Evolutionary conservation across 1,140 invertebrate genomes (phyloP), one percentile per base, ranked within the genome.

Genomic region (Drosophila varians): DNA sequence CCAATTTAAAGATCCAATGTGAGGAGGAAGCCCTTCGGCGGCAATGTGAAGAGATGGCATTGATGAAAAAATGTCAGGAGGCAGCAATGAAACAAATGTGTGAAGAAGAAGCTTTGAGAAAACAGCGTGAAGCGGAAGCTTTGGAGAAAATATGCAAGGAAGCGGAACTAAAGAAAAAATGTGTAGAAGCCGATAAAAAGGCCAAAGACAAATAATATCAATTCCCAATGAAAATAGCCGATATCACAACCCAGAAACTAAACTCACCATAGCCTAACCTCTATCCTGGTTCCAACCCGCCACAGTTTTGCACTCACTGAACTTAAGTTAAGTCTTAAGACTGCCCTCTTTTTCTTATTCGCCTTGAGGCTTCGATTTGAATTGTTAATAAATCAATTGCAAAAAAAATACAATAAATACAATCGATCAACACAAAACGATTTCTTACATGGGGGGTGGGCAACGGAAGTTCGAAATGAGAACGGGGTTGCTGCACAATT

Each of bases 401-500:
- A 21, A 21, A 21, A 21, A 21, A 21, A 21, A 4, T 21, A 21
- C 21, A 21, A 21, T 21, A 21, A 21, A 21, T 2, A 21, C 4
- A 74, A 74, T 77, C 54, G 69, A 77, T 69, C 75, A 62, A 62
- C 53, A 64, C 60, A 54, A 51, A 58, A 61, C 66, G 28, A 45
- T 25, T 47, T 51, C 23, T 65, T 51, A 66, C 40, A 61, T 28
- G 42, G 34, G 26, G 38, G 31, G 36, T 21, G 26, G 14, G 62
- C 74, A 77, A 83, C 74, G 79, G 70, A 83, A 74, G 60, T 54
- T 26, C 46, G 31, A 73, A 62, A 42, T 60, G 75, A 74, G 79
- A 56, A 46, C 71, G 75, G 79, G 79, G 79, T 83, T 61, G 70
- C 58, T 83, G 79, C 79, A 83, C 79, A 83, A 84, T 55, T 84